Percentiles rank a stretch among this genome's conserved stretches.
Conservation (phyloP, 1,140 invertebrate species). For the Marisa cornuarietis region DNA sequence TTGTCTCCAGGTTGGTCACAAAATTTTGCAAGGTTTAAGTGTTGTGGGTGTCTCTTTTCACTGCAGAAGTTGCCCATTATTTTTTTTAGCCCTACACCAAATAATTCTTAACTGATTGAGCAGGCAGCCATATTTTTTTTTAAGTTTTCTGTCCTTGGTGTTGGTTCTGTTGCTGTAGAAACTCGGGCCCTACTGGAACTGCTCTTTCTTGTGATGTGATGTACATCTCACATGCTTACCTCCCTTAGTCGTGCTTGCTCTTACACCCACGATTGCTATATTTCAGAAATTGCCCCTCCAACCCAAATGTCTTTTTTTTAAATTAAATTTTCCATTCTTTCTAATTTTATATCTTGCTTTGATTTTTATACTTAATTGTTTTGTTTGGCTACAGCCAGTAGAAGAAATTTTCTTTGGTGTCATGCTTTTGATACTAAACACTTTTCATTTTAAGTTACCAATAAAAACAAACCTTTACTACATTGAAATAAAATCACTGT, state of each 20-base stretch:
- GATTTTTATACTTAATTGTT: not conserved
- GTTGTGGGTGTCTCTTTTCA: too few species aligned
- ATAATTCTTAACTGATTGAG: too few species aligned
- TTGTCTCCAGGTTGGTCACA: too few species aligned
- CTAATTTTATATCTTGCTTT: not conserved
- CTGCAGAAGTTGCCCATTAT: too few species aligned
- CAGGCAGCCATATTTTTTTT: not conserved
- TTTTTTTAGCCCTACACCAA: too few species aligned
- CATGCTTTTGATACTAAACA: too few species aligned
- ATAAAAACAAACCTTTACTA: too few species aligned
- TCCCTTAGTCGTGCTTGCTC: constrained; percentile 13
- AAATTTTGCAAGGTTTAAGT: too few species aligned
- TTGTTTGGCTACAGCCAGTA: not conserved
- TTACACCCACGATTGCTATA: too few species aligned
- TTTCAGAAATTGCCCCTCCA: not conserved
- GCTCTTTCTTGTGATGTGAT: constrained; percentile 27
- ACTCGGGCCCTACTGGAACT: constrained; percentile 19
- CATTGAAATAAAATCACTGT: too few species aligned
- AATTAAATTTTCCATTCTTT: not conserved
- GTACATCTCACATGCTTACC: constrained; percentile 19
- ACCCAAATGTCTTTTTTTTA: not conserved
- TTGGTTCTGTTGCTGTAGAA: constrained; percentile 24
- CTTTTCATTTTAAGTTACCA: too few species aligned
- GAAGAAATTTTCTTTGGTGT: too few species aligned
- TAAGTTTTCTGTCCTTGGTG: constrained; percentile 5